Base-by-base conservation (phyloP, 2,888 invertebrate species). In the Homarus gammarus region DNA sequence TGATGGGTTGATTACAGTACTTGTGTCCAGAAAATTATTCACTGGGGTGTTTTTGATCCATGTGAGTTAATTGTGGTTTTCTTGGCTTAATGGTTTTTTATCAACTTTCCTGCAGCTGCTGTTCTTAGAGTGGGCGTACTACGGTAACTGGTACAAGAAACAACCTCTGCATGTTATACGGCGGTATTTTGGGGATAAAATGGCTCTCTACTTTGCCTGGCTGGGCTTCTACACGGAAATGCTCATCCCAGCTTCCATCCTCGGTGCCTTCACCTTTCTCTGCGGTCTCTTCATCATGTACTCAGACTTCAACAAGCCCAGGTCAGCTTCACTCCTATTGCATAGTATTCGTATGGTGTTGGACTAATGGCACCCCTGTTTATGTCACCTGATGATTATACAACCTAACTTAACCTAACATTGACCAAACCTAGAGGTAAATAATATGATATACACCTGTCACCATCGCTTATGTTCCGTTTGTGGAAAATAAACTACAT, bases 101-200 rank as follows among this genome's bases (percentile, higher is more conserved):
- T n/a, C n/a, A n/a, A n/a, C n/a, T n/a, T n/a, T n/a, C 91, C 94
- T 93, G 15, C 94, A 98, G 96, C 94, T 98, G 8, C 94, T 99
- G 2, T 98, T 98, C 93, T 95, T 97, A 91, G 97, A 98, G 93
- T 99, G 99, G 99, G 98, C 98, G 0, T 95, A 97, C 91, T 97
- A 98, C 0, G 95, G 95, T 12, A 96, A 96, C 93, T 98, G 98
- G 97, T 98, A 96, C 94, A 98, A 98, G 93, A 96, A 96, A 90
- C 99, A 99, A 93, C 99, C 99, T 0, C 94, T 99, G 0, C 97
- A 98, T 95, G 94, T 98, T 51, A 96, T 99, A 2, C 95, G 97
- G 70, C 96, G 97, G 92, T 98, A 98, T 94, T 98, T 98, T 93
- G 98, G 98, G 0, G 98, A 98, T 93, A 98, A 98, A 94, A 97